A percentile compares a stretch with the other conserved stretches of the same genome.
phyloP scores from a whole-genome alignment of 92 coral and sea anemone genomes.

The Porites divaricata region DNA sequence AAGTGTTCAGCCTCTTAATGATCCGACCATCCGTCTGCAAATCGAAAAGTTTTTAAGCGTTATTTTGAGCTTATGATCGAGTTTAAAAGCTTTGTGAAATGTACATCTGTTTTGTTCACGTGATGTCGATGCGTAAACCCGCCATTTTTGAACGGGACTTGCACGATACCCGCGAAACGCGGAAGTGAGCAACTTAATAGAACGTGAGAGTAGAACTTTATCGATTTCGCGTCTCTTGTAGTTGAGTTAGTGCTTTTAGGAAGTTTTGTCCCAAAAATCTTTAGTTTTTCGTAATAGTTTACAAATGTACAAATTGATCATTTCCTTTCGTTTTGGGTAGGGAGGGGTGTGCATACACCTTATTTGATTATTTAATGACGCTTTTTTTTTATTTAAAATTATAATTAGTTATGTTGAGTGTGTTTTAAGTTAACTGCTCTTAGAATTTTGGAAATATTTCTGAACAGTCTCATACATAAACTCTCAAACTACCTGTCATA shows the following conservation, averaged over 20 bases:
- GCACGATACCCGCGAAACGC: slow-evolving; percentile 33
- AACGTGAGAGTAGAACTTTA: background rate
- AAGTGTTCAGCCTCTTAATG: slow-evolving; percentile 37
- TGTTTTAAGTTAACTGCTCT: background rate
- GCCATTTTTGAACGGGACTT: slow-evolving; percentile 91
- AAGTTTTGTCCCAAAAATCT: background rate
- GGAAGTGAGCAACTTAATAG: slow-evolving; percentile 21
- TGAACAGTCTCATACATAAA: too few species aligned
- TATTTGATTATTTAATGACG: background rate
- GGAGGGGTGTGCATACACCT: background rate
- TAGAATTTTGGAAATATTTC: background rate
- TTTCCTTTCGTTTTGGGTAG: slow-evolving; percentile 23
- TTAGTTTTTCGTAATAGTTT: background rate
- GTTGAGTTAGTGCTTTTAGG: background rate
- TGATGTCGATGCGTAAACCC: slow-evolving; percentile 87
- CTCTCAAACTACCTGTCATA: too few species aligned
- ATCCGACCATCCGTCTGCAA: slow-evolving; percentile 26
- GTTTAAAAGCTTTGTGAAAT: slow-evolving; percentile 68
- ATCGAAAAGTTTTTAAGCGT: background rate
- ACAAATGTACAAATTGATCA: slow-evolving; percentile 28
- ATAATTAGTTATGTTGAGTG: background rate
- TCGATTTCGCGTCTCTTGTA: background rate
- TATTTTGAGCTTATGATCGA: slow-evolving; percentile 29
- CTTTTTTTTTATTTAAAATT: too few species aligned
- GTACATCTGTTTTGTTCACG: slow-evolving; percentile 85